These are phyloP conservation scores for Eupristina koningsbergeri DNA, from an alignment of 1,140 invertebrate genomes.

Conservation along the genomic window DNA sequence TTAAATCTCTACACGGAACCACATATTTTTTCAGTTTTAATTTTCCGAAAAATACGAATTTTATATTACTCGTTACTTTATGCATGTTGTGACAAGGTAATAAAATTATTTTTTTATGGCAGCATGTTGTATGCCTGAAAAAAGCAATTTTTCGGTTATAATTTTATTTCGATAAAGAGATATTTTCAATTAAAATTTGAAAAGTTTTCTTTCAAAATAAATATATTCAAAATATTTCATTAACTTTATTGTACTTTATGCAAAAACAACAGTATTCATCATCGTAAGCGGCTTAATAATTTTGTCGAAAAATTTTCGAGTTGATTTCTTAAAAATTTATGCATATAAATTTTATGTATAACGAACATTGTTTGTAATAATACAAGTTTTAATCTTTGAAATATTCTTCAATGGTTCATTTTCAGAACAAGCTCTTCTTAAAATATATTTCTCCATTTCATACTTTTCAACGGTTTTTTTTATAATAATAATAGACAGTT, in stretches of 20 bases:
- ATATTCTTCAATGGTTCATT: neutral
- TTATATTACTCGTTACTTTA: too few species aligned
- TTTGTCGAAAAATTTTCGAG: neutral
- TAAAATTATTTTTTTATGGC: too few species aligned
- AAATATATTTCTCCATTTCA: neutral
- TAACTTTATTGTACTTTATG: neutral
- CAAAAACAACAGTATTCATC: neutral
- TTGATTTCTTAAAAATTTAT: neutral
- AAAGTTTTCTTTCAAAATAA: neutral
- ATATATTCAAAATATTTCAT: neutral
- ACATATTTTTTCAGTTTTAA: too few species aligned
- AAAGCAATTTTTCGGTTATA: too few species aligned
- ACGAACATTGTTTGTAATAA: neutral
- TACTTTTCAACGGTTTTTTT: neutral
- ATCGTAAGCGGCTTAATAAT: neutral
- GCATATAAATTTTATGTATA: neutral
- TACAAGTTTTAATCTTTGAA: neutral
- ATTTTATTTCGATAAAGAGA: neutral
- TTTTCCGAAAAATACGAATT: too few species aligned
- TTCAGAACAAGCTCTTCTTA: neutral
- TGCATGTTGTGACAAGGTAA: too few species aligned
- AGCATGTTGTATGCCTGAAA: too few species aligned
- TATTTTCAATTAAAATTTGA: neutral
- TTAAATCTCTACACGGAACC: too few species aligned
- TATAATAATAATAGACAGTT: neutral